Evolutionary conservation across 2,888 invertebrate genomes (phyloP), one percentile per base, ranked within the genome.

Genomic region (Meteorus colon): DNA sequence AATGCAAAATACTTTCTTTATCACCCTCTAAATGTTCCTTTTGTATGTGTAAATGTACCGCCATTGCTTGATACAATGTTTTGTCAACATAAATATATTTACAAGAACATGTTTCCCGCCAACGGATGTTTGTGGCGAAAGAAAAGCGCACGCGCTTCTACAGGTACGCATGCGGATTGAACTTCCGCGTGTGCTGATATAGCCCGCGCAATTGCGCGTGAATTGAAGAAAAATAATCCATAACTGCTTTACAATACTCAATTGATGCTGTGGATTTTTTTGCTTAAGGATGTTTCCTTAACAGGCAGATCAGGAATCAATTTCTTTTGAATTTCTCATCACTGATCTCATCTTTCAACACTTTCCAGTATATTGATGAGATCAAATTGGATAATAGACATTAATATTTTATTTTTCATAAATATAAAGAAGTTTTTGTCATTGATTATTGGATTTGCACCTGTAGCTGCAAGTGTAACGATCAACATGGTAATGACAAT

Each of bases 31-130:
- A 88, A 63, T 91, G 88, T 10, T 90, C 86, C 78, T 91, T 91
- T 83, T 92, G 93, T 60, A 91, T 86, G 82, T 92, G 92, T 79
- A 94, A 91, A 89, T 92, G 92, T n/a, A 93, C 89, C 77, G 90
- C 37, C 76, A 76, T 76, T 62, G 27, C 69, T 16, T 27, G 24
- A 48, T 45, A 31, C 1, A 60, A 70, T 45, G 4, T 27, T 48
- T 24, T 65, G 19, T 8, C 19, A 65, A 34, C 12, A 34, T 19
- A 63, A 19, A 19, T 24, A 6, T 37, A 31, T 19, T 65, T 37
- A 3, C 19, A 37, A 37, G 5, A 8, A 66, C 12, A 66, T 19
- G 8, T 66, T 66, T 66, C 66, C 66, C 66, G 66, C 66, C 55
- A 55, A n/a, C 48, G n/a, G 10, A n/a, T n/a, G 1, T 14, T 31